Evolutionary conservation across 2,113 vertebrate species (phyloP), one percentile per base, ranked within the genome.

Genomic region (Tympanuchus pallidicinctus): DNA sequence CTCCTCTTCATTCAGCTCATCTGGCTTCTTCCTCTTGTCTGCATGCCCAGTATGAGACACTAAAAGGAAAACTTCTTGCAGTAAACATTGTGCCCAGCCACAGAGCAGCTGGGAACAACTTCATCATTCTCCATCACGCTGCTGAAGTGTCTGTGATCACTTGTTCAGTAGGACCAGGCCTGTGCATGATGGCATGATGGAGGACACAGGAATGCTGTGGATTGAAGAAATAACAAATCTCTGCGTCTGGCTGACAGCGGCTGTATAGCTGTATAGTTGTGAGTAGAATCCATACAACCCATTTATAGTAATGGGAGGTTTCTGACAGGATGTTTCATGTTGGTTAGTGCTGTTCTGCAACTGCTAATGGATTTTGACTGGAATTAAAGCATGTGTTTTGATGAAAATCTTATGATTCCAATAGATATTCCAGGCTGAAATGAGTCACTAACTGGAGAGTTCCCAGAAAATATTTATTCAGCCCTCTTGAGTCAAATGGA

Each of bases 361-460:
- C n/a, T 45, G 79, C 25, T 72, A 47, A 21, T 83, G 59, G 34
- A 48, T n/a, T 25, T 73, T 56, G 92, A 38, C 15, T 77, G 72
- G 30, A 56, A 30, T 14, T 64, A 64, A 64, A 19, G 17, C 38
- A 17, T 64, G 15, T 40, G 25, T 28, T 40, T 40, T 34, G 43
- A 90, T 73, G 83, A 86, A 89, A 89, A 24, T 85, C 17, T 93
- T 27, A 32, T 32, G 20, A 54, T 88, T 72, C 27, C 63, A 81
- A 30, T 34, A 86, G 43, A 52, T 76, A 75, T 79, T 96, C 70
- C 89, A 93, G 82, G 95, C 59, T 96, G 91, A 94, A 93, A 76
- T 94, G 81, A 96, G 70, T 96, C 84, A 95, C 66, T 90, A 95
- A 65, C 25, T 65, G 78, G 87, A 95, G 27, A 73, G 22, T 43